Conservation (phyloP, 2,113 vertebrate species). For the Pelodiscus sinensis region DNA sequence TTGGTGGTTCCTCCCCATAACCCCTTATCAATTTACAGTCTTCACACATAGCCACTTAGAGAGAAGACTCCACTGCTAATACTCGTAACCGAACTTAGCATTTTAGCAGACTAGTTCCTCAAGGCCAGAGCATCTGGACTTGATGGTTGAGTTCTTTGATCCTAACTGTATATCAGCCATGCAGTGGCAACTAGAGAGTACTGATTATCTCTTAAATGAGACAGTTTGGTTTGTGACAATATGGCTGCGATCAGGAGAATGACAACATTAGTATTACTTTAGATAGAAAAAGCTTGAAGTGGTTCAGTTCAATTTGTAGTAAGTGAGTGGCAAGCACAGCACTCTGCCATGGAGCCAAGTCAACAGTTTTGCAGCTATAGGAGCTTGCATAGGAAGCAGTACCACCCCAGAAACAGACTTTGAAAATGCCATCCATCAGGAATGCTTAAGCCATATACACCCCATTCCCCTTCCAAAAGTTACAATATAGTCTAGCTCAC, state of each 20-base stretch:
- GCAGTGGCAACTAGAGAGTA: background rate
- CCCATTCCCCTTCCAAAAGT: background rate
- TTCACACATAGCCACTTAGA: fast-evolving
- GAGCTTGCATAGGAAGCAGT: background rate
- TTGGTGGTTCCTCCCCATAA: background rate
- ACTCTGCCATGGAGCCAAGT: background rate
- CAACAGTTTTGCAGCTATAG: background rate
- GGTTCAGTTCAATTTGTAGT: background rate
- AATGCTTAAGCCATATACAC: background rate
- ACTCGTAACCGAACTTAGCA: fast-evolving
- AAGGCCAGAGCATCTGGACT: background rate
- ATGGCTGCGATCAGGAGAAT: background rate
- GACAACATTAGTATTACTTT: background rate
- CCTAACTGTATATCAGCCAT: background rate
- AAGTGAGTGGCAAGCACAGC: background rate
- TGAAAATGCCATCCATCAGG: background rate
- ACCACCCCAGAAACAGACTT: background rate
- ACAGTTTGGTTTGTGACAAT: no score
- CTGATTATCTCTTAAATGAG: background rate
- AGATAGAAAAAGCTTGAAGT: background rate
- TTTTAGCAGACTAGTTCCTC: background rate
- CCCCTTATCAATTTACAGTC: no score
- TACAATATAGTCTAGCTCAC: background rate
- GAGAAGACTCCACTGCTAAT: background rate
- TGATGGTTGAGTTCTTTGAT: fast-evolving